Evolutionary conservation across 1,140 invertebrate genomes (phyloP).

Genomic region (Drosophila pectinifera): DNA sequence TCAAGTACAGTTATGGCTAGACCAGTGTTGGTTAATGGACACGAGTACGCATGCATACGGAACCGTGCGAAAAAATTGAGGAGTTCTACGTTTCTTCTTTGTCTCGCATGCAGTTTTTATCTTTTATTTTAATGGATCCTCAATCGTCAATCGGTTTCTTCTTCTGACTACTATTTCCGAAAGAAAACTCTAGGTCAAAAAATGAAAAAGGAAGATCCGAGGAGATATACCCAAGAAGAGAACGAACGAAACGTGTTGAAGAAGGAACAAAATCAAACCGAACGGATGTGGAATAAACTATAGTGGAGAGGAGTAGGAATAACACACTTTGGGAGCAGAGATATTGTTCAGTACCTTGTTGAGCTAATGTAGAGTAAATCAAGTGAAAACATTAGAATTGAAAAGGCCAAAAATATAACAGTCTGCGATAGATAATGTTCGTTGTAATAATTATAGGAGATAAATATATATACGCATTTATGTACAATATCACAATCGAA

Average conservation of each 20-base stretch:
- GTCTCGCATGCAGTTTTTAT: conserved; percentile 12
- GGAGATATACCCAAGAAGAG: conserved; percentile 53
- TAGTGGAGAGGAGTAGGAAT: conserved; percentile 59
- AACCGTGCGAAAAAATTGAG: conserved; percentile 36
- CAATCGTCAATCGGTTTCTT: conserved; percentile 13
- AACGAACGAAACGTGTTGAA: conserved; percentile 52
- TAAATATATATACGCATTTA: conserved; percentile 44
- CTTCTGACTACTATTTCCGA: conserved; percentile 9
- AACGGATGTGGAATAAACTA: conserved; percentile 60
- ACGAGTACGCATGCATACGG: conserved; percentile 38
- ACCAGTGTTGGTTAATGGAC: conserved; percentile 39
- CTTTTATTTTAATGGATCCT: conserved; percentile 14
- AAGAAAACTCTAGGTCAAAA: conserved; percentile 19
- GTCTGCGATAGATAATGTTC: conserved; percentile 76
- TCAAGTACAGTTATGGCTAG: conserved; percentile 22
- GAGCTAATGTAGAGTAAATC: conserved; percentile 85
- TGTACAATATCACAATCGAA: conserved; percentile 47
- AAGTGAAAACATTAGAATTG: conserved; percentile 85
- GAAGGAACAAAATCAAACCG: conserved; percentile 62
- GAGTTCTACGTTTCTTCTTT: conserved; percentile 27
- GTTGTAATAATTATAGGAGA: conserved; percentile 63
- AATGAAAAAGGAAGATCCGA: conserved; percentile 27
- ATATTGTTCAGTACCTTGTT: conserved; percentile 79
- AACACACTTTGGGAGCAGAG: conserved; percentile 55
- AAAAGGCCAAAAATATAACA: conserved; percentile 85